A percentile compares a stretch with the other conserved stretches of the same genome.
Conservation (phyloP, 2,113 vertebrate genomes). For the Melanocharis versteri region DNA sequence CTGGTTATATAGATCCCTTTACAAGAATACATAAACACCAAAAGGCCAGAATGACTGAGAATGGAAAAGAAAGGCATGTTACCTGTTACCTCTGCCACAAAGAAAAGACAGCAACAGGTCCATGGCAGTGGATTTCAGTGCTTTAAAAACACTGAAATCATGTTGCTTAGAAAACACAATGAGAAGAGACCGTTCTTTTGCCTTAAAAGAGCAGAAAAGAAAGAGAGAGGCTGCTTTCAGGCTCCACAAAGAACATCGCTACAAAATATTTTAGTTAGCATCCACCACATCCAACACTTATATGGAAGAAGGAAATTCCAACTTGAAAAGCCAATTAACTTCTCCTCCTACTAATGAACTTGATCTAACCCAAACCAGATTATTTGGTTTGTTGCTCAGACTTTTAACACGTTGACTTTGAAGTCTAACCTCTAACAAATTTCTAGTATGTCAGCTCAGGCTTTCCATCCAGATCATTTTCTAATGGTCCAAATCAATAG, state of each 20-base stretch:
- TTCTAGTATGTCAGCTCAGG: not conserved
- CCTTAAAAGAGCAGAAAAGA: not conserved
- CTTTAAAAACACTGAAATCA: not conserved
- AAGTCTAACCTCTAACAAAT: not conserved
- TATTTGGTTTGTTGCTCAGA: not conserved
- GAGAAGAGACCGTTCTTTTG: not conserved
- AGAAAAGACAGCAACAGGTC: not conserved
- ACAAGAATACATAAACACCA: not conserved
- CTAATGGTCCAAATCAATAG: not conserved
- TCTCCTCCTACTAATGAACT: not conserved
- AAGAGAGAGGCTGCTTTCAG: not conserved
- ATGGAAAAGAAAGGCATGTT: not conserved
- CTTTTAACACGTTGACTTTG: not conserved
- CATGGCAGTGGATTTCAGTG: not conserved
- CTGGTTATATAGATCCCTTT: not conserved
- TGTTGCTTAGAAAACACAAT: not conserved
- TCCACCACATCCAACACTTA: not conserved
- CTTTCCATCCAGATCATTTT: not conserved
- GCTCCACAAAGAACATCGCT: not conserved
- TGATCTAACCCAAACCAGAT: not conserved
- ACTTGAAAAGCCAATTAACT: not conserved
- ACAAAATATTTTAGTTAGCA: not conserved
- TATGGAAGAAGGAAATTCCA: not conserved
- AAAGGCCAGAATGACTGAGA: not conserved
- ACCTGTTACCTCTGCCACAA: not conserved